A percentile compares a stretch with the other conserved stretches of the same genome.
Evolutionary conservation across 1,140 invertebrate genomes (phyloP).

Genomic region (Pseudomyrmex gracilis): DNA sequence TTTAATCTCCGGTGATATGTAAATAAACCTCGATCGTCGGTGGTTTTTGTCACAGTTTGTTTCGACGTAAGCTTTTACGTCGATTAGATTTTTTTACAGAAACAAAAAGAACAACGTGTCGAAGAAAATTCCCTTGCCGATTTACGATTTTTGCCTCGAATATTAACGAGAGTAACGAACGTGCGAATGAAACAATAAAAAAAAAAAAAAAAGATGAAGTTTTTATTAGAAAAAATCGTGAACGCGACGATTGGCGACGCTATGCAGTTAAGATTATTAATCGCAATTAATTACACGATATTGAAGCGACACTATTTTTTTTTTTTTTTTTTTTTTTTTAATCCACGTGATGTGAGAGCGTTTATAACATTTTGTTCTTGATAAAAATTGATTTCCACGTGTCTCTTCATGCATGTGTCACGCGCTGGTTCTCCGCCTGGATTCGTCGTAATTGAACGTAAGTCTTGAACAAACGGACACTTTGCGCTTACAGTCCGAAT

Average conservation of each 20-base stretch:
- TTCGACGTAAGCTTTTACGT: no score
- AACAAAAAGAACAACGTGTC: no score
- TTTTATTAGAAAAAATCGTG: neutral
- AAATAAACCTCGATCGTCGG: neutral
- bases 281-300: conserved; percentile 3
- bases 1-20: conserved; percentile 32
- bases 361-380: conserved; percentile 12
- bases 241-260: conserved; percentile 40
- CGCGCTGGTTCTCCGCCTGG: conserved; percentile 59
- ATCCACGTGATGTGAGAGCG: conserved; percentile 9
- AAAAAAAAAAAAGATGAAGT: neutral
- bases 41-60: no score
- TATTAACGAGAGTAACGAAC: neutral
- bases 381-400: conserved; percentile 55
- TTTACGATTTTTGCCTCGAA: neutral
- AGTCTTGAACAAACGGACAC: conserved; percentile 55
- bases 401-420: conserved; percentile 53
- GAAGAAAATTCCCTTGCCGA: no score
- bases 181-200: neutral
- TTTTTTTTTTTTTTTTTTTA: neutral
- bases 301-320: neutral
- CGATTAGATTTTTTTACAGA: no score
- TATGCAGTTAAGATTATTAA: conserved; percentile 14
- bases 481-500: conserved; percentile 48
- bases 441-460: conserved; percentile 62